Base-by-base conservation (phyloP, 2,888 invertebrate genomes). In the Thereva nobilitata region DNA sequence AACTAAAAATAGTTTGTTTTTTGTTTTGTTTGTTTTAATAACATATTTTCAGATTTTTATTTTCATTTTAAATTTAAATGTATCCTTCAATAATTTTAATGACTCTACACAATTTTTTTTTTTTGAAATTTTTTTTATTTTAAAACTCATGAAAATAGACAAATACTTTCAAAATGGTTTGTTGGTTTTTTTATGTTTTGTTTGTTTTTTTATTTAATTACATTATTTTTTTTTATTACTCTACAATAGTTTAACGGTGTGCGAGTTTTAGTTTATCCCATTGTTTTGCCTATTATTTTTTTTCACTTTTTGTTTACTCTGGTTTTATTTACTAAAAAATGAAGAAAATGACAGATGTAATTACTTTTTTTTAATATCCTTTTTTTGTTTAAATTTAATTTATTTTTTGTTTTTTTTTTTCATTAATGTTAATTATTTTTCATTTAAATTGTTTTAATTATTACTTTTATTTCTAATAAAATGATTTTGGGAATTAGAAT, bases 401-500 rank as follows among this genome's bases (percentile, higher is more conserved):
- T 10, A 47, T 47, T 9, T 10, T 10, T 47, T 47, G 10, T 47
- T 9, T 45, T 5, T 45, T 45, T 45, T 45, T 47, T 6, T 47
- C 12, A 9, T 47, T 47, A 10, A 47, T 10, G 12, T 47, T 47
- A 10, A 53, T 23, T 12, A 3, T 53, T 53, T 37, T 40, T 54
- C n/a, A 10, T 53, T 23, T 3, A 8, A 9, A n/a, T 47, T 49
- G 12, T 49, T 56, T 42, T 57, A 5, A 12, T 47, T 49, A 55
- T 59, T 59, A 59, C 45, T 59, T 59, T 59, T 47, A 52, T 47
- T 59, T 59, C 47, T 59, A 52, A 37, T 47, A 49, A 59, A 59
- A 38, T 59, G 47, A 37, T 59, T 23, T 47, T 59, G 45, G 59
- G 59, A 59, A 47, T 47, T 59, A 56, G 56, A 56, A n/a, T 49